Evolutionary conservation across 2,888 invertebrate genomes (phyloP).

Genomic region (Eretmocerus hayati): DNA sequence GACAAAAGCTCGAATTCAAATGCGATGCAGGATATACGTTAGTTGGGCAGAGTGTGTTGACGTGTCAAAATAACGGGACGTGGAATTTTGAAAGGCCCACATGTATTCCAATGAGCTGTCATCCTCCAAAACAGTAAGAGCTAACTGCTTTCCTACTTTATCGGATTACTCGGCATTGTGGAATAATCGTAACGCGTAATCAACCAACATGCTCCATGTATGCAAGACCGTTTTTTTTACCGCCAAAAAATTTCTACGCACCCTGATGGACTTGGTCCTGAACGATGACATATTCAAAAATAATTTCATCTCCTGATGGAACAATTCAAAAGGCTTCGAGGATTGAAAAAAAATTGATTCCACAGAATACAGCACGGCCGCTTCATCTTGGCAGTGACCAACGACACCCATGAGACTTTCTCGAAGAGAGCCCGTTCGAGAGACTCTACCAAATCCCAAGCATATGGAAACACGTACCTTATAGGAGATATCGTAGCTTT

Average conservation of each 20-base stretch:
- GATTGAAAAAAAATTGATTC: neutral
- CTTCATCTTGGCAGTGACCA: neutral
- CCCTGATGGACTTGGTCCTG: too few species aligned
- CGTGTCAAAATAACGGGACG: constrained; percentile 53
- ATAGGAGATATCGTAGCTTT: constrained; percentile 30
- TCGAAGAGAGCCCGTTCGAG: neutral
- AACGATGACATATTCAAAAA: too few species aligned
- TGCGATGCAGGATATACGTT: constrained; percentile 48
- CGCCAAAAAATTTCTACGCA: too few species aligned
- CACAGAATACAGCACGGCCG: constrained; percentile 9
- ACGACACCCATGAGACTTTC: neutral
- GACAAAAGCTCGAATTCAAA: constrained; percentile 51
- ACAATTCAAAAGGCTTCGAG: too few species aligned
- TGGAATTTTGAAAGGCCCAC: constrained; percentile 48
- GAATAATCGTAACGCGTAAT: too few species aligned
- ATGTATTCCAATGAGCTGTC: constrained; percentile 46
- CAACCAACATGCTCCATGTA: too few species aligned
- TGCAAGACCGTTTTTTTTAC: too few species aligned
- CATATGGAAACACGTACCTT: constrained; percentile 22
- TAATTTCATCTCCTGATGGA: too few species aligned
- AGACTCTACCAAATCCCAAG: too few species aligned
- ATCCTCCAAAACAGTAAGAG: constrained; percentile 34
- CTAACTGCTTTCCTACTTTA: too few species aligned
- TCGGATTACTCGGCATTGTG: too few species aligned
- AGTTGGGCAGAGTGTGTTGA: constrained; percentile 47